A percentile compares a stretch with the other conserved stretches of the same genome.
These are phyloP conservation scores for Drepana falcataria DNA, from an alignment of 2,888 invertebrate species.

Conservation along the genomic window DNA sequence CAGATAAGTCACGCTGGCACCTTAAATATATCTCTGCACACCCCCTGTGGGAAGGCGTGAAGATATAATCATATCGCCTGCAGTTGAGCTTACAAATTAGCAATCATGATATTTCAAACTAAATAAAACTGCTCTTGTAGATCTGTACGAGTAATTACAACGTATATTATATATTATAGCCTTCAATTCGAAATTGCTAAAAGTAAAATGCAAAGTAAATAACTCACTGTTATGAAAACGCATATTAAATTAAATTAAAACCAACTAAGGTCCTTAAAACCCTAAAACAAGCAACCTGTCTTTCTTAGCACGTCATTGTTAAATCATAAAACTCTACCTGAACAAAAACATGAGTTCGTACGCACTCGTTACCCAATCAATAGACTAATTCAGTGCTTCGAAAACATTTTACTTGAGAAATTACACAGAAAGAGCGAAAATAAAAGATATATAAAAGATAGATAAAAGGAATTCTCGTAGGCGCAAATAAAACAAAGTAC, in stretches of 20 bases:
- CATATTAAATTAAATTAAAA: background rate
- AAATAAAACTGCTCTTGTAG: too few relatives aligned
- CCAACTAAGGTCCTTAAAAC: background rate
- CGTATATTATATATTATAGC: too few relatives aligned
- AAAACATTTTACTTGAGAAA: slow-evolving; percentile 1
- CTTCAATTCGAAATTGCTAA: too few relatives aligned
- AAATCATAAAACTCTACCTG: background rate
- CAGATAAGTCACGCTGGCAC: too few relatives aligned
- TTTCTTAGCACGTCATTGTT: background rate
- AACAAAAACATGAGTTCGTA: background rate
- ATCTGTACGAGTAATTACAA: too few relatives aligned
- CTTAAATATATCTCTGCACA: too few relatives aligned
- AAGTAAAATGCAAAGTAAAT: too few relatives aligned
- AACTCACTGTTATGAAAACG: background rate
- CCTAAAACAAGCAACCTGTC: background rate
- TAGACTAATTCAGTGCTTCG: background rate
- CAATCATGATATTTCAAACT: too few relatives aligned
- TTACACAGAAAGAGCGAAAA: background rate
- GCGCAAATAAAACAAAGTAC: slow-evolving; percentile 8
- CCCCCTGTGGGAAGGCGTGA: too few relatives aligned
- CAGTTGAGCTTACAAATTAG: too few relatives aligned
- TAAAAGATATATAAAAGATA: background rate
- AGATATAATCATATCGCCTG: too few relatives aligned
- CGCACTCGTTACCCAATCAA: background rate
- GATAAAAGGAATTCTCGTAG: background rate